Conservation (phyloP, 2,797 vertebrate species). For the Micrastur ruficollis region DNA sequence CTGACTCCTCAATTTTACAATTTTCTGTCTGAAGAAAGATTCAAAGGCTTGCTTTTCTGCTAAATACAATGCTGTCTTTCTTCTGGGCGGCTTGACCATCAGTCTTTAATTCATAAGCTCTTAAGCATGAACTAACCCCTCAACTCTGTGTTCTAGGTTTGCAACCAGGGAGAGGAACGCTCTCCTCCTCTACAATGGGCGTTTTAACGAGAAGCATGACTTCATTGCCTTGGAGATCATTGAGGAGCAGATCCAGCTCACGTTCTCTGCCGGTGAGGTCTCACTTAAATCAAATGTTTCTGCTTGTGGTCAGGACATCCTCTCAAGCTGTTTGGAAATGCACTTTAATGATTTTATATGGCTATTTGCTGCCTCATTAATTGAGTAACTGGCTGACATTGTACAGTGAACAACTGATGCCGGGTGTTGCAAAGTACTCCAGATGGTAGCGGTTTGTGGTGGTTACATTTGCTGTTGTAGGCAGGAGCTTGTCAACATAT, state of each 20-base stretch:
- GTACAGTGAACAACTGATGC: background rate
- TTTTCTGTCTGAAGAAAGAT: background rate
- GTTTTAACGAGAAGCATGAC: constrained; percentile 98
- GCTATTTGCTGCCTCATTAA: background rate
- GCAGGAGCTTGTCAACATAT: background rate
- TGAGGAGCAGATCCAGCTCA: constrained; percentile 93
- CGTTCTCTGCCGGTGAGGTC: constrained; percentile 88
- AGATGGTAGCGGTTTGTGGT: background rate
- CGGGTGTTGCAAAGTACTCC: background rate
- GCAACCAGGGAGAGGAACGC: constrained; percentile 89
- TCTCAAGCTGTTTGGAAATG: background rate
- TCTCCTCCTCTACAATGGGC: constrained; percentile 93
- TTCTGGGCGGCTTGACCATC: background rate
- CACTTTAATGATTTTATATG: background rate
- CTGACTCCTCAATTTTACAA: background rate
- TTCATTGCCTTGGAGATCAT: constrained; percentile 96
- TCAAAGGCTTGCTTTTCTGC: background rate
- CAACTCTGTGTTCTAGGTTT: constrained; percentile 78
- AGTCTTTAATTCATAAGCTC: background rate
- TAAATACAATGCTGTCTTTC: background rate
- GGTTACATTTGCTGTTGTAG: background rate
- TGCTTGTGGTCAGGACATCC: background rate
- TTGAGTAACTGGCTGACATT: background rate
- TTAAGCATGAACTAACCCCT: background rate
- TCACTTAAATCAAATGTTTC: rapidly evolving